phyloP scores from a whole-genome alignment of 1,140 invertebrate species.

The Philotrypesis tridentata region DNA sequence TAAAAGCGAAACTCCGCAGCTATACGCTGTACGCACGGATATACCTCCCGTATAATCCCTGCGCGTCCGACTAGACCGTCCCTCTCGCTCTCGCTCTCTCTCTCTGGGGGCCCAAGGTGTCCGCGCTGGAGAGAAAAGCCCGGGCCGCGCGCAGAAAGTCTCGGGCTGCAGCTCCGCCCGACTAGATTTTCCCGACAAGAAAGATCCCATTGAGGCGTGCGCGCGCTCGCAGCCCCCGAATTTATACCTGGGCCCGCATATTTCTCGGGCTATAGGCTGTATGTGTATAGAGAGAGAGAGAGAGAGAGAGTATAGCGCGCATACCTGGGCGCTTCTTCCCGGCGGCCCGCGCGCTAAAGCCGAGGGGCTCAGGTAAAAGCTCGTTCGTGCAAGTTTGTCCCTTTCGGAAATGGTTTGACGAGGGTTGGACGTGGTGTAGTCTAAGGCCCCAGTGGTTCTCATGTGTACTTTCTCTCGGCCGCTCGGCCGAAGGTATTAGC shows the following conservation, averaged over 20 bases:
- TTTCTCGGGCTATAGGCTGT: not conserved
- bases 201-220: not conserved
- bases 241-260: not conserved
- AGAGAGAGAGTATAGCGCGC: too few relatives aligned
- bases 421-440: not conserved
- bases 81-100: not conserved
- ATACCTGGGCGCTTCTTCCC: too few relatives aligned
- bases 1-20: too few relatives aligned
- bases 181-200: conserved; percentile 2
- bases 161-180: not conserved
- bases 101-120: not conserved
- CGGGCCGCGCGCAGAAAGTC: not conserved
- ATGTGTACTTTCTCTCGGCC: not conserved
- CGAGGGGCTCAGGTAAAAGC: conserved; percentile 28
- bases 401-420: not conserved
- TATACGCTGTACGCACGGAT: too few relatives aligned
- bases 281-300: too few relatives aligned
- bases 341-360: too few relatives aligned
- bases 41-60: too few relatives aligned
- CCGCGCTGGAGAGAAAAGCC: not conserved
- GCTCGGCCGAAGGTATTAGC: too few relatives aligned
- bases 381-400: conserved; percentile 16
- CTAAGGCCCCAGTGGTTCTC: conserved; percentile 17
- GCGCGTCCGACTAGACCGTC: too few relatives aligned
- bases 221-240: too few relatives aligned